Evolutionary conservation across 92 coral and sea anemone species (phyloP).

Genomic region (Zoanthus solanderi): DNA sequence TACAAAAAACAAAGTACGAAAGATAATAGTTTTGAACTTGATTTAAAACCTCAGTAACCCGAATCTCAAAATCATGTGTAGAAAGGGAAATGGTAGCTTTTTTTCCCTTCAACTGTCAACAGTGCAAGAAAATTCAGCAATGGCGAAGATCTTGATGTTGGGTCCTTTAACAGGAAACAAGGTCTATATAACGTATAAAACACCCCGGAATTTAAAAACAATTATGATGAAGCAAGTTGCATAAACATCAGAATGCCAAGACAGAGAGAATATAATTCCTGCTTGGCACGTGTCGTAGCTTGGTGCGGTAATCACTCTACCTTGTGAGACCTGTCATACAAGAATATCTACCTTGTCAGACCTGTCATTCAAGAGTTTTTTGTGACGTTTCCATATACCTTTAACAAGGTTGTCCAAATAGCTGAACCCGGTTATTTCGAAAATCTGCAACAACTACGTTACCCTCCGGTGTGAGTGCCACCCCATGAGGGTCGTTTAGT

Average conservation of each 20-base stretch:
- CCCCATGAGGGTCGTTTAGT: conserved; percentile 97
- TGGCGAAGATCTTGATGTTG: too few species aligned
- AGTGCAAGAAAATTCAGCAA: too few species aligned
- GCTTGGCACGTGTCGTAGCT: conserved; percentile 1
- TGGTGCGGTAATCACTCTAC: conserved; percentile 3
- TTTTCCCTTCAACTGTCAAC: too few species aligned
- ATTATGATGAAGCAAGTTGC: neutral
- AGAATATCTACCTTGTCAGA: neutral
- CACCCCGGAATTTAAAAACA: neutral
- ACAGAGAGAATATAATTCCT: neutral
- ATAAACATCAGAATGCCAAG: neutral
- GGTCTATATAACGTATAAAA: neutral
- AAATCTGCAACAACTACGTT: conserved; percentile 96
- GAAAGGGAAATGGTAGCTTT: too few species aligned
- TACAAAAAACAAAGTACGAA: too few species aligned
- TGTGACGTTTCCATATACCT: neutral
- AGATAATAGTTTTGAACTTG: too few species aligned
- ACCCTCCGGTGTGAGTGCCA: conserved; percentile 94
- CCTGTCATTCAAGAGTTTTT: neutral
- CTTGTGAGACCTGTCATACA: neutral
- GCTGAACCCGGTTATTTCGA: conserved; percentile 93
- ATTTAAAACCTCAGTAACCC: too few species aligned
- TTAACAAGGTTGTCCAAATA: conserved; percentile 79
- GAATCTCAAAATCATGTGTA: too few species aligned
- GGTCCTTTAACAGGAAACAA: neutral